Percentiles rank a stretch among this genome's conserved stretches.
Evolutionary conservation across 2,113 vertebrate species (phyloP).

Genomic region (Tympanuchus pallidicinctus): DNA sequence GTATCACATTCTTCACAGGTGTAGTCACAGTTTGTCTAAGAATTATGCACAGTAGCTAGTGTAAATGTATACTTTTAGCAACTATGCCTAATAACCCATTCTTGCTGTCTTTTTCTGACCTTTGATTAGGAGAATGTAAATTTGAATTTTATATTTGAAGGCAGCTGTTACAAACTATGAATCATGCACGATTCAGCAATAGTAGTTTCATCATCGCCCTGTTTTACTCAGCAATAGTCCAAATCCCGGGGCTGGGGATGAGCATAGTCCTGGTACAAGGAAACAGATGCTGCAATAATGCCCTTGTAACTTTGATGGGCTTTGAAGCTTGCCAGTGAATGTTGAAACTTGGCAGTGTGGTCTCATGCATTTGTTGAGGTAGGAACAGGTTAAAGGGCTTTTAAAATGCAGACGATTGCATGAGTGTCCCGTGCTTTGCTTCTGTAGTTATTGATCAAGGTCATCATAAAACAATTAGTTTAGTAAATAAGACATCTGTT

Average conservation of each 20-base stretch:
- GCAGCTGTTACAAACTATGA: constrained; percentile 45
- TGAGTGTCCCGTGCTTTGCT: not conserved
- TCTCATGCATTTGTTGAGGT: not conserved
- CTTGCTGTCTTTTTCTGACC: constrained; percentile 55
- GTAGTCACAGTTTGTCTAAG: not conserved
- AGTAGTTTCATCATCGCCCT: constrained; percentile 32
- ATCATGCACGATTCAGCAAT: constrained; percentile 44
- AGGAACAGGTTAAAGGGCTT: not conserved
- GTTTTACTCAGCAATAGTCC: constrained; percentile 28
- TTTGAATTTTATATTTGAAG: constrained; percentile 39
- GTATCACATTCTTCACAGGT: constrained; percentile 25
- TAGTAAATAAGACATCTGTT: constrained; percentile 31
- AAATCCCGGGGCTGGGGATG: constrained; percentile 6
- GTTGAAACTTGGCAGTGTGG: not conserved
- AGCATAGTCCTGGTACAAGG: not conserved
- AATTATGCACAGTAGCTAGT: not conserved
- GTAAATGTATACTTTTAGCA: constrained; percentile 29
- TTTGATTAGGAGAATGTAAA: constrained; percentile 51
- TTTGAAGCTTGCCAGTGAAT: not conserved
- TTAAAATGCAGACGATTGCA: not conserved
- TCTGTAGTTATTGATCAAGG: constrained; percentile 34
- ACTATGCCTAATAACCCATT: constrained; percentile 30
- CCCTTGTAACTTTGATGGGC: not conserved
- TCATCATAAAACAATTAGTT: constrained; percentile 32
- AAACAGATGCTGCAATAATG: constrained; percentile 1